These are phyloP conservation scores for Sorex araneus DNA, from an alignment of 2,113 vertebrate genomes.

Conservation along the genomic window DNA sequence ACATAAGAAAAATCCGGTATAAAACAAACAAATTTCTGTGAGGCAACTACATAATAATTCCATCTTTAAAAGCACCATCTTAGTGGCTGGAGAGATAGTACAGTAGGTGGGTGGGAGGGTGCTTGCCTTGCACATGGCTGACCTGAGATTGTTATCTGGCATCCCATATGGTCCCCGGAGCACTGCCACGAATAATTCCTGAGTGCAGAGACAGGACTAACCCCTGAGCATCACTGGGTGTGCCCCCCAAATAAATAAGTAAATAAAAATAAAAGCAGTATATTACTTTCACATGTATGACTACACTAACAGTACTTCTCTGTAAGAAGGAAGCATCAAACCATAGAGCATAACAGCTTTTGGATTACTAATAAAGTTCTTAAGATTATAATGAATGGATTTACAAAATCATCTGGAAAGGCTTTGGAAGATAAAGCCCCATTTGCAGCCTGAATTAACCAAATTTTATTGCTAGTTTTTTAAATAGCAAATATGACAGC, in stretches of 20 bases:
- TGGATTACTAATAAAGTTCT: background rate
- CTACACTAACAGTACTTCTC: background rate
- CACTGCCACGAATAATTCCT: no score
- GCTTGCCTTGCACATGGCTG: no score
- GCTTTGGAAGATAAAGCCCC: background rate
- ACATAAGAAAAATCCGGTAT: slow-evolving; percentile 45
- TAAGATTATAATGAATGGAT: background rate
- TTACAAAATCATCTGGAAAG: background rate
- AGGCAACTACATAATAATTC: slow-evolving; percentile 1
- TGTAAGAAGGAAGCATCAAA: background rate
- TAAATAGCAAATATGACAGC: slow-evolving; percentile 22
- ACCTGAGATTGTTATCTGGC: no score
- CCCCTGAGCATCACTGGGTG: no score
- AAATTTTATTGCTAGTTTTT: slow-evolving; percentile 22
- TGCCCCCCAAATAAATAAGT: no score
- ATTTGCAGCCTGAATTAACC: background rate
- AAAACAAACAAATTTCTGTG: background rate
- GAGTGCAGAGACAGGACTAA: no score
- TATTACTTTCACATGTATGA: background rate
- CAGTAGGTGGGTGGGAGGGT: no score
- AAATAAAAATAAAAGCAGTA: background rate
- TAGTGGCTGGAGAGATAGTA: no score
- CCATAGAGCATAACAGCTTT: background rate
- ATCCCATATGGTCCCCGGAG: no score
- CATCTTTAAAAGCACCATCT: background rate